Evolutionary conservation across 2,888 invertebrate genomes (phyloP), one percentile per base, ranked within the genome.

Genomic region (Eulithis prunata): DNA sequence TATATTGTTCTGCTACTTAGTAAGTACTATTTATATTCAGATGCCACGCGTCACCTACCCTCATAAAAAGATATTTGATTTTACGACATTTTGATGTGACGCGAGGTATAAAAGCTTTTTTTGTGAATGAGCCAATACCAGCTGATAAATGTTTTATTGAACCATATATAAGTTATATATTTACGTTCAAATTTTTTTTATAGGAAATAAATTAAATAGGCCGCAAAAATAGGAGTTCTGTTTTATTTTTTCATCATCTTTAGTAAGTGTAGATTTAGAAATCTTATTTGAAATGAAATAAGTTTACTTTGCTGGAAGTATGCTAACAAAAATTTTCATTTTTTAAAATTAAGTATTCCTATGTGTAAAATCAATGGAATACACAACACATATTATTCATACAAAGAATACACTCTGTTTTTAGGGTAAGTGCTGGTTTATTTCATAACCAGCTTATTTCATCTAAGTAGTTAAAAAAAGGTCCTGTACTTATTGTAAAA

Each of bases 81-180:
- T 68, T 68, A 72, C 68, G 57, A 62, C 52, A 11, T 62, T 47
- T 47, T 57, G 59, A 65, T 57, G 65, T 64, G 69, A 68, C 69
- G 67, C 49, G 41, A 8, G 64, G 41, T 45, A 62, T 69, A 68
- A 70, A 71, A 66, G 11, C 38, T 68, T 69, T 65, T 56, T 68
- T 54, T 55, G 70, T 67, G 71, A 69, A 71, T 72, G 69, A 69
- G 72, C 64, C 68, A 64, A 61, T 64, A 64, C 41, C 62, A 64
- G 38, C 68, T 62, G 71, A 72, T 71, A 69, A 69, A 72, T 69
- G 64, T 69, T 68, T 67, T 62, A 69, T 62, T 64, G 64, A 28
- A 14, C 64, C 55, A 46, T 68, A 64, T 61, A 68, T 68, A 64
- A 63, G 64, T n/a, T n/a, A n/a, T n/a, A n/a, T 64, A 61, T 61